phyloP scores from a whole-genome alignment of 1,140 invertebrate genomes.

The Thaumetopoea pityocampa region DNA sequence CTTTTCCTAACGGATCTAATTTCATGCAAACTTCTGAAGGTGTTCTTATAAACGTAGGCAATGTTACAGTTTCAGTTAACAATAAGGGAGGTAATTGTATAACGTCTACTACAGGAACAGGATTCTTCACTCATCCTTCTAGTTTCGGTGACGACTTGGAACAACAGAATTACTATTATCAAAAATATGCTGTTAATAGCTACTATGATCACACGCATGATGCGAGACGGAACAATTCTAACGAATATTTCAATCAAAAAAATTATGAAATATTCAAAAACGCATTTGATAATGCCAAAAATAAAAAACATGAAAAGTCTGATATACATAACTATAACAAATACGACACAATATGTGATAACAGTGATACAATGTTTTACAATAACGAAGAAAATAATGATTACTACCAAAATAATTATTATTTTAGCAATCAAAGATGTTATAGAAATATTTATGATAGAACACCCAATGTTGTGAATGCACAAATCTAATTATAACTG shows the following conservation, averaged over 20 bases:
- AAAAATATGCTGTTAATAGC: slow-evolving; percentile 22
- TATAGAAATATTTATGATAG: slow-evolving; percentile 55
- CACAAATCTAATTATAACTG: slow-evolving; percentile 47
- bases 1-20: slow-evolving; percentile 68
- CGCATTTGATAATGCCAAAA: slow-evolving; percentile 77
- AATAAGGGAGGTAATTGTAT: slow-evolving; percentile 84
- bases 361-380: slow-evolving; percentile 44
- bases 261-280: slow-evolving; percentile 78
- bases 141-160: slow-evolving; percentile 51
- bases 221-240: not conserved
- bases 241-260: slow-evolving; percentile 59
- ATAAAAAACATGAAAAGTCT: slow-evolving; percentile 34
- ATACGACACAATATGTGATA: slow-evolving; percentile 34
- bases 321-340: slow-evolving; percentile 34
- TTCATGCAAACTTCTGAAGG: slow-evolving; percentile 71
- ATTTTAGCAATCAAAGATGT: slow-evolving; percentile 57
- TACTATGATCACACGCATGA: slow-evolving; percentile 35
- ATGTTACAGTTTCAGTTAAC: slow-evolving; percentile 85
- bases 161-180: slow-evolving; percentile 42
- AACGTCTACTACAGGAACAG: slow-evolving; percentile 80
- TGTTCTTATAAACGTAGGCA: slow-evolving; percentile 83
- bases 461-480: slow-evolving; percentile 49
- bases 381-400: slow-evolving; percentile 29
- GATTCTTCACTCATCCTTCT: slow-evolving; percentile 62
- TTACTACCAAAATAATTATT: slow-evolving; percentile 48